These are phyloP conservation scores for Rhombomys opimus DNA, from an alignment of 2,113 vertebrate genomes.

Conservation along the genomic window DNA sequence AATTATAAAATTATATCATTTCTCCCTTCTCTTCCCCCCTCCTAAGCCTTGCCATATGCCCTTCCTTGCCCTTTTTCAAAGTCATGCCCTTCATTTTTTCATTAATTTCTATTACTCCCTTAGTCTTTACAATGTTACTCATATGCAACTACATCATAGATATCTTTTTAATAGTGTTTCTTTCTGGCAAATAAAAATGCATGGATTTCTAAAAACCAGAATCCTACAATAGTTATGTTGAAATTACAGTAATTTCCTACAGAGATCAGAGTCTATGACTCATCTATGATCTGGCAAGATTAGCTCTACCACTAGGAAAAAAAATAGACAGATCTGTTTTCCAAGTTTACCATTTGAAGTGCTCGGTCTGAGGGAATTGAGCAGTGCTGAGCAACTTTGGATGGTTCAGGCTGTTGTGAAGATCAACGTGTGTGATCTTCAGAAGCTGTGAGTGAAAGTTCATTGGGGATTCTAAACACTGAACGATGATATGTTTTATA, in stretches of 20 bases:
- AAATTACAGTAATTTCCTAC: background rate
- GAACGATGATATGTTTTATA: background rate
- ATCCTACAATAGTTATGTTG: background rate
- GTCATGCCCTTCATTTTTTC: background rate
- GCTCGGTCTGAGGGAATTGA: background rate
- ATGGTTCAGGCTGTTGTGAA: background rate
- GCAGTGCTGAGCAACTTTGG: background rate
- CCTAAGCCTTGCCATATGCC: background rate
- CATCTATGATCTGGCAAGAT: background rate
- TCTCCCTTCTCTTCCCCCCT: background rate
- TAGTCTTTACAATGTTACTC: background rate
- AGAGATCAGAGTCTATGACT: constrained; percentile 2
- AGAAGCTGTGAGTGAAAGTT: background rate
- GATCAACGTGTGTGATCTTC: too few relatives aligned
- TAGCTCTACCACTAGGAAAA: background rate
- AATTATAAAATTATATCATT: background rate
- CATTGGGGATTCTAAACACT: background rate
- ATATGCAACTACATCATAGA: background rate
- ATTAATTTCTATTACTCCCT: background rate
- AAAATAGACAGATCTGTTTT: background rate
- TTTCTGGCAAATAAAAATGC: background rate
- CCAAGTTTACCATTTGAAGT: background rate
- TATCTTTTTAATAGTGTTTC: background rate
- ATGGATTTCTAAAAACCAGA: background rate
- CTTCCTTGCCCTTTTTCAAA: background rate